Evolutionary conservation across 1,140 invertebrate species (phyloP), one percentile per base, ranked within the genome.

Genomic region (Chymomyza costata): DNA sequence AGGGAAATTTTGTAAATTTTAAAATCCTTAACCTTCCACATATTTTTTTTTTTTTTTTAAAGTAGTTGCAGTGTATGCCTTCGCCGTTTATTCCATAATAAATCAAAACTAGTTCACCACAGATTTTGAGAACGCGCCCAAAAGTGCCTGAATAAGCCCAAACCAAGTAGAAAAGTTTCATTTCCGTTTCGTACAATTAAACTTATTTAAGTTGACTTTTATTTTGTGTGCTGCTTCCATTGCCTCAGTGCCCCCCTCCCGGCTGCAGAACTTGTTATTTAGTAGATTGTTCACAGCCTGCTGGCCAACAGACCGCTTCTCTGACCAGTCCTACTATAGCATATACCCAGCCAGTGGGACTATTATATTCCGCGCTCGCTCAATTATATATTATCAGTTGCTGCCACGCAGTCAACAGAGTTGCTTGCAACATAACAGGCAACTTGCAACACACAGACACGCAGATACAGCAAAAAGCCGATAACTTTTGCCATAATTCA

Each of bases 401-500:
- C 35, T 51, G 44, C 47, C 61, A 74, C 51, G 45, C 60, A 57
- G 55, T 43, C 41, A 21, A 34, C 13, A n/a, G n/a, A n/a, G 34
- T 15, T 30, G 44, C 30, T 37, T 55, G 46, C 38, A 54, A 55
- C 49, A 53, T 47, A 53, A 74, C 48, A 70, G 47, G 41, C 19
- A 53, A 41, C 28, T n/a, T 31, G 37, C 14, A 39, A 14, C 18
- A 15, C 21, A 11, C 30, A 35, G 18, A 28, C 11, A 34, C 25
- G n/a, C n/a, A 43, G 6, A 38, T n/a, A 17, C 16, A 41, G 28
- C 18, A n/a, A 38, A 41, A 49, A 35, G 40, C 52, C 46, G 52
- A 78, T 73, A 80, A 80, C 73, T 78, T 78, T 80, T 48, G 51
- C 47, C 73, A 80, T 78, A 65, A 80, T 46, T 78, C 59, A 80